These are phyloP conservation scores for Marisa cornuarietis DNA, from an alignment of 1,140 invertebrate species.

Conservation along the genomic window DNA sequence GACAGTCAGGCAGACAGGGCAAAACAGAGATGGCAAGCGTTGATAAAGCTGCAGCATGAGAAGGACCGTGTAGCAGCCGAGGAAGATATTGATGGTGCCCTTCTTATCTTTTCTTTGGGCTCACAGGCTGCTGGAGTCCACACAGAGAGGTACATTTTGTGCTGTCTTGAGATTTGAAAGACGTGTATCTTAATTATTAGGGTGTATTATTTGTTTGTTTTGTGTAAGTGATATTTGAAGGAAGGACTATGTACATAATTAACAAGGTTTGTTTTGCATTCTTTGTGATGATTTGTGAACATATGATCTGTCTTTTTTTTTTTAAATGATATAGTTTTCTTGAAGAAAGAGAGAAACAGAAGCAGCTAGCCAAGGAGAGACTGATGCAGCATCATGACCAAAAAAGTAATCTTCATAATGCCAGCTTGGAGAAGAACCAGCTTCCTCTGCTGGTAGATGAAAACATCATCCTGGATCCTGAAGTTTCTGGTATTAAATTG, in stretches of 20 bases:
- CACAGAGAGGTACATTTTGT: slow-evolving; percentile 35
- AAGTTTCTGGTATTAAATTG: no score
- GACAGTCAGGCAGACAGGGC: slow-evolving; percentile 39
- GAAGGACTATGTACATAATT: not conserved
- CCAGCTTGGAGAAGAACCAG: not conserved
- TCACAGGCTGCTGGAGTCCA: slow-evolving; percentile 37
- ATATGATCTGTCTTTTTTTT: not conserved
- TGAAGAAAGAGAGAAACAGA: slow-evolving; percentile 48
- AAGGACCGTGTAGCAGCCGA: slow-evolving; percentile 44
- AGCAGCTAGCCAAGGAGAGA: slow-evolving; percentile 48
- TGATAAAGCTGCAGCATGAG: slow-evolving; percentile 49
- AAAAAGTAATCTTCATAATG: slow-evolving; percentile 12
- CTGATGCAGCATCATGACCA: slow-evolving; percentile 36
- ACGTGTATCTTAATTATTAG: not conserved
- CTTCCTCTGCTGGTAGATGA: no score
- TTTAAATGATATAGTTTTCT: slow-evolving; percentile 36
- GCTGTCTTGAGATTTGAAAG: not conserved
- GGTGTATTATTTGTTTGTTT: not conserved
- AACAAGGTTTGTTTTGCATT: not conserved
- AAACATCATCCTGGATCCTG: no score
- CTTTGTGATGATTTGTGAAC: not conserved
- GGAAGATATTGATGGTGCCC: slow-evolving; percentile 53
- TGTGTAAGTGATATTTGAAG: not conserved
- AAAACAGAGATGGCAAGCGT: slow-evolving; percentile 43
- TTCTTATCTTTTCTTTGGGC: slow-evolving; percentile 45